Conservation (phyloP, 2,113 vertebrate genomes). For the Athene cunicularia region DNA sequence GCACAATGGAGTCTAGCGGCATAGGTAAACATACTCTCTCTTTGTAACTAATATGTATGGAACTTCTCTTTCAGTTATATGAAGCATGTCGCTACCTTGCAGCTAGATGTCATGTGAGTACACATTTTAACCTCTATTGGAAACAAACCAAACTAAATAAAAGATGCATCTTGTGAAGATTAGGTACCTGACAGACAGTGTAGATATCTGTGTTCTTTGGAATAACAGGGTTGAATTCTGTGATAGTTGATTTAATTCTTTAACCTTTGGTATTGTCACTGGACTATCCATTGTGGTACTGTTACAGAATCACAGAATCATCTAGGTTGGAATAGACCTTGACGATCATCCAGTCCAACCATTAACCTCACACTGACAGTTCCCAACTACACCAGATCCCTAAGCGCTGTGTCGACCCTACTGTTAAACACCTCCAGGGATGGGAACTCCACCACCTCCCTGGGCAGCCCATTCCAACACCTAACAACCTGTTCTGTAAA, state of each 20-base stretch:
- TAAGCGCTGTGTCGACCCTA: no score
- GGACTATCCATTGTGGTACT: not conserved
- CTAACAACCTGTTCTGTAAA: no score
- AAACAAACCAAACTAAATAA: not conserved
- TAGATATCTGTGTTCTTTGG: not conserved
- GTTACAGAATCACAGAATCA: no score
- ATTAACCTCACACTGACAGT: no score
- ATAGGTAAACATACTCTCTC: not conserved
- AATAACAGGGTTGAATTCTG: not conserved
- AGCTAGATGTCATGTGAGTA: conserved; percentile 97
- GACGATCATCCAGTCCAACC: no score
- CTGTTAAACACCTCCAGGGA: no score
- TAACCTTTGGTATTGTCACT: not conserved
- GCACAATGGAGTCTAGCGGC: not conserved
- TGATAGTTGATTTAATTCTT: not conserved
- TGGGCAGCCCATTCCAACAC: no score
- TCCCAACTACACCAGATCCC: no score
- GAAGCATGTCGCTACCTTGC: conserved; percentile 97
- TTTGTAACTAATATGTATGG: not conserved
- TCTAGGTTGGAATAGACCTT: no score
- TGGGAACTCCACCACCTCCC: no score
- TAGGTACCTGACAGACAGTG: not conserved
- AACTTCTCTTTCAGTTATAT: conserved; percentile 82
- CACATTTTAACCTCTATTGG: not conserved
- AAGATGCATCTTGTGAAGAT: not conserved